A percentile compares a stretch with the other conserved stretches of the same genome.
Conservation (phyloP, 2,888 invertebrate species). For the Cenopis cana region DNA sequence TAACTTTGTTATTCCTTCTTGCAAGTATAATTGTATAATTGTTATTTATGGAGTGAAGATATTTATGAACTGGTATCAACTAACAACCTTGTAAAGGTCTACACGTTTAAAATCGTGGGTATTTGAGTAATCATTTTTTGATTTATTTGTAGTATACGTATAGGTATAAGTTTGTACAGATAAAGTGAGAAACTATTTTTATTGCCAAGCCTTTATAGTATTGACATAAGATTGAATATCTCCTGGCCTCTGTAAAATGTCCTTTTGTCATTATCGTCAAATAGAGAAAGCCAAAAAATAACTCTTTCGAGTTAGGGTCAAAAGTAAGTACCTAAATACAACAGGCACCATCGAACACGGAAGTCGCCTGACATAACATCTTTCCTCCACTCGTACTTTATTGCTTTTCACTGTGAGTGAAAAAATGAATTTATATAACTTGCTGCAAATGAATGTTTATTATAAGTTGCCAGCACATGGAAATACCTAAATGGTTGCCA, state of each 20-base stretch:
- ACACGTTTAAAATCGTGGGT: slow-evolving; percentile 25
- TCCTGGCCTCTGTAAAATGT: background rate
- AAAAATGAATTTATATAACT: too few relatives aligned
- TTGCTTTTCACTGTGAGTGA: background rate
- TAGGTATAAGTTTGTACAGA: too few relatives aligned
- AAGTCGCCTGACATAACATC: too few relatives aligned
- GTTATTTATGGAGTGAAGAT: slow-evolving; percentile 55
- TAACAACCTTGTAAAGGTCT: slow-evolving; percentile 27
- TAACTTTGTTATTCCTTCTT: slow-evolving; percentile 69
- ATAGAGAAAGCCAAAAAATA: background rate
- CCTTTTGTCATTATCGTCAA: background rate
- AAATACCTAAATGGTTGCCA: slow-evolving; percentile 49
- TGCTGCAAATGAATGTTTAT: too few relatives aligned
- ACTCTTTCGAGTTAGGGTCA: background rate
- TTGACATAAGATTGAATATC: background rate
- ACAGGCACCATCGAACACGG: too few relatives aligned
- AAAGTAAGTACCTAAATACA: background rate
- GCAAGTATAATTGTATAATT: slow-evolving; percentile 53
- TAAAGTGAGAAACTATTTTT: background rate
- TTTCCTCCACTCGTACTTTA: too few relatives aligned
- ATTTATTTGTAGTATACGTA: background rate
- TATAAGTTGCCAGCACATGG: slow-evolving; percentile 42
- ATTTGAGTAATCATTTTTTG: background rate
- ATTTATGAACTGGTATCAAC: slow-evolving; percentile 41
- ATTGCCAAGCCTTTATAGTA: background rate